Evolutionary conservation across 2,113 vertebrate genomes (phyloP).

Genomic region (Xenopus borealis): DNA sequence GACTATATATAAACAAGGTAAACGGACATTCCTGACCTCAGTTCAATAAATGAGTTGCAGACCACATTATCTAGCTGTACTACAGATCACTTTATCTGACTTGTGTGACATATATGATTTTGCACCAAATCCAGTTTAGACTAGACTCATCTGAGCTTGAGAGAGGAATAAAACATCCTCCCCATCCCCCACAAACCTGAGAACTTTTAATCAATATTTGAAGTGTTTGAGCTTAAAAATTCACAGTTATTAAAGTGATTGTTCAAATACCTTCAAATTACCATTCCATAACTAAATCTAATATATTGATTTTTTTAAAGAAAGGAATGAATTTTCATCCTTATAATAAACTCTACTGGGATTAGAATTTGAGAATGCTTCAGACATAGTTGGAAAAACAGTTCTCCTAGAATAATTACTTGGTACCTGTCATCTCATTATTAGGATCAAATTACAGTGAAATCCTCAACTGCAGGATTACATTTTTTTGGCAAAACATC

Average conservation of each 20-base stretch:
- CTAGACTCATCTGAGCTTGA: too few species aligned
- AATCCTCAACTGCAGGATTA: slow-evolving; percentile 34
- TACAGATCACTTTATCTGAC: too few species aligned
- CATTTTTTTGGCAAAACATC: slow-evolving; percentile 39
- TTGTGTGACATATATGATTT: too few species aligned
- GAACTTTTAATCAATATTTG: too few species aligned
- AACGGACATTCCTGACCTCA: background rate
- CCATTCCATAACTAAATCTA: slow-evolving; percentile 26
- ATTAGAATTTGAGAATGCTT: slow-evolving; percentile 48
- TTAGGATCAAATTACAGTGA: slow-evolving; percentile 48
- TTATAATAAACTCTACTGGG: slow-evolving; percentile 36
- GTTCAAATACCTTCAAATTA: slow-evolving; percentile 2
- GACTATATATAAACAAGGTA: too few species aligned
- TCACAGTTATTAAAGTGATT: too few species aligned
- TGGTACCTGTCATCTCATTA: slow-evolving; percentile 51
- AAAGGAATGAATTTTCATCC: slow-evolving; percentile 35
- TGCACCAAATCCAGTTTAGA: too few species aligned
- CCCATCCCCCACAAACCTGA: too few species aligned
- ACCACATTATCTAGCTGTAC: too few species aligned
- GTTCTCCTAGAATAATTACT: slow-evolving; percentile 49
- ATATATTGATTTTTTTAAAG: slow-evolving; percentile 34
- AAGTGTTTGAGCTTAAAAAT: too few species aligned
- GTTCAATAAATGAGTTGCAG: too few species aligned
- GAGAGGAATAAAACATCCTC: too few species aligned
- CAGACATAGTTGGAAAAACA: slow-evolving; percentile 40